Percentiles rank a stretch among this genome's conserved stretches.
phyloP scores from a whole-genome alignment of 2,113 vertebrate genomes.

The Scortum barcoo region DNA sequence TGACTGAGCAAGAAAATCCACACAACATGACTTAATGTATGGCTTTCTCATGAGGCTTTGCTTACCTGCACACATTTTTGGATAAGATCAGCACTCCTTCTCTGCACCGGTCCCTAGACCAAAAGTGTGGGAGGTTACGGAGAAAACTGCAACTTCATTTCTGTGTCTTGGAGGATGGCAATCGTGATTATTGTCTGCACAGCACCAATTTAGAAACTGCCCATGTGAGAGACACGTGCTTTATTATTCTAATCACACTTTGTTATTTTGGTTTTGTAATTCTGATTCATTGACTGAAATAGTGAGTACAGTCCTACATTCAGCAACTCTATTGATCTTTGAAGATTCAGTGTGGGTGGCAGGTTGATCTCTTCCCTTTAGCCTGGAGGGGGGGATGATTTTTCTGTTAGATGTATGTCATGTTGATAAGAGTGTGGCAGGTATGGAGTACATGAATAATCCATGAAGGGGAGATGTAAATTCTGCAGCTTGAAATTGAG shows the following conservation, averaged over 20 bases:
- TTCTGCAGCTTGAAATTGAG: conserved; percentile 62
- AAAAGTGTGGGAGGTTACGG: conserved; percentile 54
- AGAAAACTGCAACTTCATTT: conserved; percentile 19
- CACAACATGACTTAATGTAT: conserved; percentile 66
- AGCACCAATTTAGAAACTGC: conserved; percentile 19
- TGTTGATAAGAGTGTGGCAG: conserved; percentile 75
- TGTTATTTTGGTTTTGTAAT: conserved; percentile 36
- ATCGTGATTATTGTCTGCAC: not conserved
- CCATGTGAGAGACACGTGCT: no score
- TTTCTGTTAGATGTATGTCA: conserved; percentile 69
- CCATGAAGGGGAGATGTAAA: conserved; percentile 75
- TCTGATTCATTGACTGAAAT: conserved; percentile 35
- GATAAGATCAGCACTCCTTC: conserved; percentile 79
- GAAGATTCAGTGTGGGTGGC: conserved; percentile 41
- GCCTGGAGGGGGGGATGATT: conserved; percentile 38
- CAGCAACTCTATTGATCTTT: conserved; percentile 42
- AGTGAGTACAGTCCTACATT: conserved; percentile 11
- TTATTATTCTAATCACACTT: no score
- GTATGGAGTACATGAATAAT: conserved; percentile 75
- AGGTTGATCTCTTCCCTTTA: conserved; percentile 68
- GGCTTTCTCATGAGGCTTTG: conserved; percentile 63
- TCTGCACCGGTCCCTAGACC: conserved; percentile 37
- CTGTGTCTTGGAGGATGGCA: conserved; percentile 16
- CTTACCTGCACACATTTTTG: conserved; percentile 77
- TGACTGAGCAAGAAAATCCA: conserved; percentile 63